Evolutionary conservation across 2,797 vertebrate species (phyloP), one percentile per base, ranked within the genome.

Genomic region (Molossus alvarezi): DNA sequence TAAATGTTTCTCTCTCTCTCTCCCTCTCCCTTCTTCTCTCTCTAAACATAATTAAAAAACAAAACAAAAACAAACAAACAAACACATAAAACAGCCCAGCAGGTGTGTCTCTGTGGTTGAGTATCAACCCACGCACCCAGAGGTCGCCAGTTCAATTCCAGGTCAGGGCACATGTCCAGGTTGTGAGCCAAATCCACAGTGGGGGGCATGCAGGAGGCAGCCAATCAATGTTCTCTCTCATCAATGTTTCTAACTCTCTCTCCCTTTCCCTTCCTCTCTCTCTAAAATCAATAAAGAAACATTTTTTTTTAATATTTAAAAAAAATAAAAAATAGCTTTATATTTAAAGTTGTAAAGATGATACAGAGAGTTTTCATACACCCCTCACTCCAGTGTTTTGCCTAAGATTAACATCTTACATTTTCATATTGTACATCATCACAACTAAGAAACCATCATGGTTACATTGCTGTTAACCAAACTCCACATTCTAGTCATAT

Each of bases 291-390:
- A 45, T 45, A 45, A 45, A 45, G 41, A 45, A 45, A 45, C 4
- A 45, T 5, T 5, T 5, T 45, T 45, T 45, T 45, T 45, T 45
- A 45, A 45, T 45, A 45, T 45, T 45, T 45, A 45, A 45, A 53
- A 53, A 10, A 53, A 51, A 51, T 51, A 51, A 51, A 83, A 89
- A 91, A 73, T 75, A 80, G 48, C 60, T 93, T 92, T 88, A 12
- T 10, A 60, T 79, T 86, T 89, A 65, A 6, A 88, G 12, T 77
- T 88, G 10, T 65, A 82, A 37, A 90, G 57, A 11, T 29, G 71
- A 11, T 77, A 5, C 9, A 73, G 33, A 25, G 13, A 88, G 48
- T 80, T 84, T 60, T 91, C 83, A 37, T 48, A 21, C 10, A 33
- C 25, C 0, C 17, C 7, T 87, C 51, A 53, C 15, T 33, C 7